Conservation (phyloP, 2,797 vertebrate species). For the Hemitrygon akajei region DNA sequence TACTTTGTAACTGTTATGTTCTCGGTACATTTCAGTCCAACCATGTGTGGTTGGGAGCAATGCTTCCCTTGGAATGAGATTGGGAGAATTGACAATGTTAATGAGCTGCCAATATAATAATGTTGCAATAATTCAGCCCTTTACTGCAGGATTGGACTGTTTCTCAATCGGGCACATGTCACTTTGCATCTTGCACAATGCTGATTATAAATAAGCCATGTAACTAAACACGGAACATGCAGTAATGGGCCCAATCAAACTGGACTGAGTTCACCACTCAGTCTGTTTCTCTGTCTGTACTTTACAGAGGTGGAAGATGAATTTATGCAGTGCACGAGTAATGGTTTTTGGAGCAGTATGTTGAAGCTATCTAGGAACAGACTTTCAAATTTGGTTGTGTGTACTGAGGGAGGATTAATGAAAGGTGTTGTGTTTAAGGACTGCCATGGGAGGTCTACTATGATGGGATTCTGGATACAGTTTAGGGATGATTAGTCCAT, state of each 20-base stretch:
- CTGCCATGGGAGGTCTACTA: too few species aligned
- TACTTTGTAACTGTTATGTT: background rate
- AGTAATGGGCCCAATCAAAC: background rate
- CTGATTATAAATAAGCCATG: background rate
- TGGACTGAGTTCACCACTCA: too few species aligned
- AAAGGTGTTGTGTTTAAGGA: too few species aligned
- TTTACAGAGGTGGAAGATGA: too few species aligned
- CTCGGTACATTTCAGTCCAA: constrained; percentile 11
- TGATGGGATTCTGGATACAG: too few species aligned
- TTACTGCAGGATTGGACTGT: background rate
- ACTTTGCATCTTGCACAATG: background rate
- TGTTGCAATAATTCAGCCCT: background rate
- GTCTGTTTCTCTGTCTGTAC: too few species aligned
- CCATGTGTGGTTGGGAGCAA: background rate
- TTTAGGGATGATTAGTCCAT: too few species aligned
- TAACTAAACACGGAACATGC: background rate
- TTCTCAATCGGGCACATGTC: background rate
- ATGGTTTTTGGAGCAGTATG: too few species aligned
- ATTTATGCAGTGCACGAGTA: too few species aligned
- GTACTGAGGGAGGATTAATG: too few species aligned
- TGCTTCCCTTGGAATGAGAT: background rate
- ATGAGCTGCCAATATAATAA: background rate
- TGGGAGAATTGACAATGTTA: background rate
- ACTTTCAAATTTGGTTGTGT: too few species aligned
- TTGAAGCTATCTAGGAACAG: too few species aligned